Conservation (phyloP, 1,140 invertebrate genomes). For the Battus philenor region DNA sequence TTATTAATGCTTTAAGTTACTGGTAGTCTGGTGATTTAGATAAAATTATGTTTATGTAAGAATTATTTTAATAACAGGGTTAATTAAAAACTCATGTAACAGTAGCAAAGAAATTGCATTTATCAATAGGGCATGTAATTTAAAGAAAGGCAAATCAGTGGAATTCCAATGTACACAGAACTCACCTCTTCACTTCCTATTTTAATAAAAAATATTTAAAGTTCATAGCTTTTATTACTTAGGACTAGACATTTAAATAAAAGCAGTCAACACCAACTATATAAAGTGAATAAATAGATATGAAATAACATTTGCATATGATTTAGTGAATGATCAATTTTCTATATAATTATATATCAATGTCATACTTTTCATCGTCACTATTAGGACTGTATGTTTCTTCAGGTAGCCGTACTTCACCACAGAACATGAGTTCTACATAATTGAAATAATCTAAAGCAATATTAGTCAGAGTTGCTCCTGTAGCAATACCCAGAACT, state of each 20-base stretch:
- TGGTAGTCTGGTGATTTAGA: no score
- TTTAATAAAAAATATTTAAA: slow-evolving; percentile 4
- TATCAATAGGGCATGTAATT: no score
- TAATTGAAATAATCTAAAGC: slow-evolving; percentile 72
- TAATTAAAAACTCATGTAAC: no score
- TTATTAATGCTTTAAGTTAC: no score
- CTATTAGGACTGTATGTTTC: slow-evolving; percentile 65
- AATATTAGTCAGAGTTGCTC: slow-evolving; percentile 68
- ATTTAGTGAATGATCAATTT: slow-evolving; percentile 15
- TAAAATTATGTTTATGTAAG: no score
- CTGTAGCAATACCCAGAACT: slow-evolving; percentile 58
- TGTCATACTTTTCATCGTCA: slow-evolving; percentile 75
- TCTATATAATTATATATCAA: slow-evolving; percentile 50
- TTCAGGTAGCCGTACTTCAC: slow-evolving; percentile 60
- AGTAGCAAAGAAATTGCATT: no score
- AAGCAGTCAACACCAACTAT: slow-evolving; percentile 15
- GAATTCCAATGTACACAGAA: no score
- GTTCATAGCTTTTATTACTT: slow-evolving; percentile 23
- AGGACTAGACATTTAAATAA: slow-evolving; percentile 30
- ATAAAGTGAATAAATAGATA: slow-evolving; percentile 21
- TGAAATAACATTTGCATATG: slow-evolving; percentile 20
- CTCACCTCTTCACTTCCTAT: no score
- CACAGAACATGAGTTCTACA: slow-evolving; percentile 71
- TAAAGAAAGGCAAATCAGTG: no score
- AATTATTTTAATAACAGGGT: no score